Percentiles rank a stretch among this genome's conserved stretches.
Conservation (phyloP, 2,113 vertebrate genomes). For the Brachyistius frenatus region DNA sequence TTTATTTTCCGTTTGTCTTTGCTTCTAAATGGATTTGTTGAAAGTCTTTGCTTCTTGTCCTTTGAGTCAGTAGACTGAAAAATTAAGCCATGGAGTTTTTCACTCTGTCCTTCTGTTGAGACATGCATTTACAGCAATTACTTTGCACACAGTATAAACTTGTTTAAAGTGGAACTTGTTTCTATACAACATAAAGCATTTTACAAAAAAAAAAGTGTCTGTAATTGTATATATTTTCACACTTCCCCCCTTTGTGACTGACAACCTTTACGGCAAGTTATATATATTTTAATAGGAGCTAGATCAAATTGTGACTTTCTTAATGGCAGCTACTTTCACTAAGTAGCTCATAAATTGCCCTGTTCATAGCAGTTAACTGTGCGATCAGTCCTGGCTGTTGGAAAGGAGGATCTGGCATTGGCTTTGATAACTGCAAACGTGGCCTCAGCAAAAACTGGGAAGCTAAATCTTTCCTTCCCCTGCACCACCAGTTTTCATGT, state of each 20-base stretch:
- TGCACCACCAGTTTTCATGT: background rate
- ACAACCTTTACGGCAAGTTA: too few relatives aligned
- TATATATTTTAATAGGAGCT: too few relatives aligned
- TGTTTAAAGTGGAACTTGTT: background rate
- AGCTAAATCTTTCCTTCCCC: background rate
- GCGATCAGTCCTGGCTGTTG: background rate
- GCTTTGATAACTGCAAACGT: background rate
- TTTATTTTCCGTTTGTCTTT: constrained; percentile 36
- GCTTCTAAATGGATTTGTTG: constrained; percentile 32
- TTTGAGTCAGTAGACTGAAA: background rate
- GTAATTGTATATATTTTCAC: background rate
- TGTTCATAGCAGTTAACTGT: background rate
- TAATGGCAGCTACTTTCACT: background rate
- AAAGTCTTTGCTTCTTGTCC: constrained; percentile 38
- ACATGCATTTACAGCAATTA: constrained; percentile 31
- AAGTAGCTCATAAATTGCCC: background rate
- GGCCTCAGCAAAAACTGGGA: background rate
- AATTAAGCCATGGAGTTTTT: constrained; percentile 27
- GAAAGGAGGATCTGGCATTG: background rate
- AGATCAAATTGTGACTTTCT: background rate
- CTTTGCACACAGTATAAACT: constrained; percentile 5
- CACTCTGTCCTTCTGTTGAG: constrained; percentile 6
- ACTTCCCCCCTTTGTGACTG: too few relatives aligned
- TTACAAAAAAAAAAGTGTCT: too few relatives aligned
- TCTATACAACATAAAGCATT: background rate